These are phyloP conservation scores for Drosophila neocordata DNA, from an alignment of 1,140 invertebrate species.

Conservation along the genomic window DNA sequence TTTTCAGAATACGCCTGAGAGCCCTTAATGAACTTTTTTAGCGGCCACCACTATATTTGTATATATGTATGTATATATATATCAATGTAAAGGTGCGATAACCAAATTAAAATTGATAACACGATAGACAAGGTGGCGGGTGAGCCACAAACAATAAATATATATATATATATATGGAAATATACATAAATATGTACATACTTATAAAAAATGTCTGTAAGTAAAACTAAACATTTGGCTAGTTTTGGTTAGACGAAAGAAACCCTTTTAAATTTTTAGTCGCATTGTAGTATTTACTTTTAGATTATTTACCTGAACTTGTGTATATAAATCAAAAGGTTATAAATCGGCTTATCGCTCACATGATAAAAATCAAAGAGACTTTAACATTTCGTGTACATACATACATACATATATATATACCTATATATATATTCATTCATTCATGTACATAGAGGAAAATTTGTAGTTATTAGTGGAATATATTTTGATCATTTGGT, in stretches of 20 bases:
- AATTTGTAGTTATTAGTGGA: constrained; percentile 2
- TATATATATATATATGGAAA: background rate
- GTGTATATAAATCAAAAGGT: constrained; percentile 37
- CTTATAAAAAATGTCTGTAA: background rate
- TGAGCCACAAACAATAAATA: constrained; percentile 1
- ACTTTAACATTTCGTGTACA: no score
- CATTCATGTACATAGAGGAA: background rate
- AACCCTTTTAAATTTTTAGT: constrained; percentile 13
- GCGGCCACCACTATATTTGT: no score
- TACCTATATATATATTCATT: background rate
- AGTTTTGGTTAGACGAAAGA: background rate
- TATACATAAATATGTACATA: constrained; percentile 5
- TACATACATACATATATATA: no score
- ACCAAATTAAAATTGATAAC: constrained; percentile 71
- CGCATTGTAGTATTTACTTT: background rate
- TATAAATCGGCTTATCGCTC: constrained; percentile 55
- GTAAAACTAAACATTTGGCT: background rate
- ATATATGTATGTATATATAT: constrained; percentile 14
- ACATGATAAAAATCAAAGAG: constrained; percentile 50
- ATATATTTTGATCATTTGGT: background rate
- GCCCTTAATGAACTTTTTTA: no score
- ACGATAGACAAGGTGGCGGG: constrained; percentile 67
- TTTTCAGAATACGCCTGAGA: no score
- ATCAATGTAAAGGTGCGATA: constrained; percentile 47
- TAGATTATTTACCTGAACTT: background rate